Conservation (phyloP, 1,140 invertebrate genomes). For the Pogonognathellus flavescens region DNA sequence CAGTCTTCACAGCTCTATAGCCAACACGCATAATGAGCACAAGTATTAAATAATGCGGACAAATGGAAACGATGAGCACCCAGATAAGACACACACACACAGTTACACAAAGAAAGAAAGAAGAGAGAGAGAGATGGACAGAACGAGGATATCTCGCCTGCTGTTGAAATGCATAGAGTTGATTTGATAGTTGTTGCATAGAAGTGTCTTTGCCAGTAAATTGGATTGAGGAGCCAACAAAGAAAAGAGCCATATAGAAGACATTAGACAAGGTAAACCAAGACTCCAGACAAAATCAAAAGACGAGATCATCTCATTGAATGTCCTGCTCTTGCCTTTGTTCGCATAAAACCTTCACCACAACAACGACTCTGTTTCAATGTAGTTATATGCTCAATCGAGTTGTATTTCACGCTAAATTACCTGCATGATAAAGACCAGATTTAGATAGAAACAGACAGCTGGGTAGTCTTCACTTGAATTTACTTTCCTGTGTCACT, state of each 20-base stretch:
- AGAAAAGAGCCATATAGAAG: too few species aligned
- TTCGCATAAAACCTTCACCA: neutral
- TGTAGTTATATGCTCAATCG: conserved; percentile 40
- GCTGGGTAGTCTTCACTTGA: too few species aligned
- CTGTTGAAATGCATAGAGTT: too few species aligned
- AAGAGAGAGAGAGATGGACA: neutral
- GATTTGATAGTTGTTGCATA: too few species aligned
- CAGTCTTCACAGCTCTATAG: neutral
- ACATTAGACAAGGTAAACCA: too few species aligned
- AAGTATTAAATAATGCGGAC: conserved; percentile 12
- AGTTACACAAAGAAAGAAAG: neutral
- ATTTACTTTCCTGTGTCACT: too few species aligned
- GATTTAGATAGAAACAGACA: conserved; percentile 4
- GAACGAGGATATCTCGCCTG: too few species aligned
- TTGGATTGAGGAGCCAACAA: too few species aligned
- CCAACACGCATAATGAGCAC: neutral
- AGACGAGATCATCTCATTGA: too few species aligned
- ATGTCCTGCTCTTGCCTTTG: too few species aligned
- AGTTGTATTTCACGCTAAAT: conserved; percentile 27
- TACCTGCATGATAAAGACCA: neutral
- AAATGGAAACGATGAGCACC: neutral
- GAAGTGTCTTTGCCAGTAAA: too few species aligned
- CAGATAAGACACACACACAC: neutral
- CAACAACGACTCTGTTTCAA: neutral
- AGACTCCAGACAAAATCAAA: too few species aligned